These are phyloP conservation scores for Penaeus chinensis DNA, from an alignment of 1,140 invertebrate genomes.

Conservation along the genomic window DNA sequence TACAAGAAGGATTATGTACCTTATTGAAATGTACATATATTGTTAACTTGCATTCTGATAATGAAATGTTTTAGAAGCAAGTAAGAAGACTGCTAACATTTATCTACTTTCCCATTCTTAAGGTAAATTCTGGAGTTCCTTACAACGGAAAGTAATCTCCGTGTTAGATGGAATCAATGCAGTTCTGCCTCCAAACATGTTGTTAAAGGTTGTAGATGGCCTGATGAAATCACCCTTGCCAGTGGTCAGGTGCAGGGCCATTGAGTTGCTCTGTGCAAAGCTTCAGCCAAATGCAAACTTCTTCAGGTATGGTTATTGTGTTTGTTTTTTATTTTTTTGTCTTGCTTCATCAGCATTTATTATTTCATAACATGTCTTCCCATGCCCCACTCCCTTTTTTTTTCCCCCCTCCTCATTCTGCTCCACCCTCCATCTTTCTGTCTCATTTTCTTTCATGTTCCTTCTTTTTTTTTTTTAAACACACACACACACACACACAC, in stretches of 20 bases:
- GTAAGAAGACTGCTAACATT: constrained; percentile 1
- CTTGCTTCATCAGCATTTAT: constrained; percentile 66
- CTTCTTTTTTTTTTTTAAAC: too few relatives aligned
- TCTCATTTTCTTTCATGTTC: too few relatives aligned
- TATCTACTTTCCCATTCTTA: not conserved
- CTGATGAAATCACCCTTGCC: constrained; percentile 78
- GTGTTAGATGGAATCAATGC: constrained; percentile 73
- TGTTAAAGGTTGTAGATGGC: constrained; percentile 80
- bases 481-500: not conserved
- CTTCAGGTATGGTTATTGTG: constrained; percentile 69
- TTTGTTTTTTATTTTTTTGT: constrained; percentile 75
- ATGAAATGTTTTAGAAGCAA: too few relatives aligned
- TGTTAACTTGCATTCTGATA: not conserved
- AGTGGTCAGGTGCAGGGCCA: constrained; percentile 80
- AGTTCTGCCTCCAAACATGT: constrained; percentile 80
- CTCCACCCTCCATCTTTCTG: too few relatives aligned
- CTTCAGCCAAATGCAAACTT: constrained; percentile 78
- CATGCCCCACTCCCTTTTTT: too few relatives aligned
- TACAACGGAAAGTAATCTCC: constrained; percentile 58
- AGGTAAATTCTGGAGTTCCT: constrained; percentile 47
- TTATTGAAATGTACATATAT: not conserved
- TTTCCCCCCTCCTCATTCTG: too few relatives aligned
- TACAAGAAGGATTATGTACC: not conserved
- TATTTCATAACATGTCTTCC: too few relatives aligned
- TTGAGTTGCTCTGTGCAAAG: constrained; percentile 86